phyloP scores from a whole-genome alignment of 1,140 invertebrate genomes.

The Pantala flavescens region DNA sequence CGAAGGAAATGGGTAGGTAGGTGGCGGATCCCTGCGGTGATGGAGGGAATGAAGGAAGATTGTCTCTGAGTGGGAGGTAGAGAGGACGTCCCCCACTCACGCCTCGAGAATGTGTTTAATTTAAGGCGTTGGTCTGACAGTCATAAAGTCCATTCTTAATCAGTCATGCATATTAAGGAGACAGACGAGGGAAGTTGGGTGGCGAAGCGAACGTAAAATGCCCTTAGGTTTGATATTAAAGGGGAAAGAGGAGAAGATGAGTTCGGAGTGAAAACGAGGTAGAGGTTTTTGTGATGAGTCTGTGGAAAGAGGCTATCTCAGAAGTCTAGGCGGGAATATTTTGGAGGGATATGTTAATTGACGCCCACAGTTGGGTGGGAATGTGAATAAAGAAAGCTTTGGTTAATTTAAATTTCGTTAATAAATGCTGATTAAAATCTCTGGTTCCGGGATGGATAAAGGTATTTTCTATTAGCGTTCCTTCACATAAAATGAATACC shows the following conservation, averaged over 20 bases:
- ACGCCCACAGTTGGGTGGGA: no score
- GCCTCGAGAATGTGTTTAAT: constrained; percentile 14
- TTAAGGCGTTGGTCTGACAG: constrained; percentile 17
- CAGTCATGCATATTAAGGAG: constrained; percentile 17
- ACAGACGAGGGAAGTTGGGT: constrained; percentile 10
- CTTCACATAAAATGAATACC: no score
- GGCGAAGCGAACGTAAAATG: neutral
- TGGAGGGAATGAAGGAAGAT: no score
- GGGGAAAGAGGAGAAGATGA: constrained; percentile 7
- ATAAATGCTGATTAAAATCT: no score
- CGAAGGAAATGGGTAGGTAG: neutral
- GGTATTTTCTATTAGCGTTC: no score
- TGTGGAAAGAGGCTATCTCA: no score
- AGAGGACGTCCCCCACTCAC: neutral
- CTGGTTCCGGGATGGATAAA: no score
- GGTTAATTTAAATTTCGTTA: no score
- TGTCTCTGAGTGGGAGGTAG: no score
- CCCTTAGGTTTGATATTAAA: neutral
- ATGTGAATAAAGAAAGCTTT: no score
- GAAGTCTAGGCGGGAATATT: no score
- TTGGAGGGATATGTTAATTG: no score
- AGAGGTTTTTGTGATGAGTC: neutral
- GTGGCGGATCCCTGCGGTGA: constrained; percentile 5
- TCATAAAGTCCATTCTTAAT: constrained; percentile 17
- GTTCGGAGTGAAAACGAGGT: neutral